A percentile compares a stretch with the other conserved stretches of the same genome.
Evolutionary conservation across 1,140 invertebrate genomes (phyloP).

Genomic region (Ericerus pela): DNA sequence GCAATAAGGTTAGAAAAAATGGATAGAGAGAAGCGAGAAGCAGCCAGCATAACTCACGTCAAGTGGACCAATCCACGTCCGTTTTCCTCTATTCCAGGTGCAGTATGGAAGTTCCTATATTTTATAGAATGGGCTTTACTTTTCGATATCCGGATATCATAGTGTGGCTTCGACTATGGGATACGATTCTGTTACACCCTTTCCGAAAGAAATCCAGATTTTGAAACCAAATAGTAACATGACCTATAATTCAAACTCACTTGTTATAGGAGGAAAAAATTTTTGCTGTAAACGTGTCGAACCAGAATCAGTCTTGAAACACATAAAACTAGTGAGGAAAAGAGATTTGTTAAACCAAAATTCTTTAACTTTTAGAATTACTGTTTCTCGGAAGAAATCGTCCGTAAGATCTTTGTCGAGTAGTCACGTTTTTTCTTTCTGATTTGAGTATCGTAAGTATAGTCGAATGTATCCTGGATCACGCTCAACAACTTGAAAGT

Average conservation of each 20-base stretch:
- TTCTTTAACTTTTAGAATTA: no score
- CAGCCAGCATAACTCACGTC: slow-evolving; percentile 58
- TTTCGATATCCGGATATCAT: background rate
- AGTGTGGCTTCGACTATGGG: background rate
- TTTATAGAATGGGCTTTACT: background rate
- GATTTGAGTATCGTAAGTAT: no score
- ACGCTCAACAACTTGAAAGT: no score
- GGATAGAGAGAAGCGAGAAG: slow-evolving; percentile 66
- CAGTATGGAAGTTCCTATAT: background rate
- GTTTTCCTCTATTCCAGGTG: slow-evolving; percentile 27
- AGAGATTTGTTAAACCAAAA: no score
- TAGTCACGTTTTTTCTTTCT: no score
- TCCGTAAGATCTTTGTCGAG: no score
- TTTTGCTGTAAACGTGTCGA: no score
- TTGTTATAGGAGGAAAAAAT: no score
- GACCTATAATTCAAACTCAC: background rate
- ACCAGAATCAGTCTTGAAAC: no score
- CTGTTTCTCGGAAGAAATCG: no score
- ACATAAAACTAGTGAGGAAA: no score
- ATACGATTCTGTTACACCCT: slow-evolving; percentile 17
- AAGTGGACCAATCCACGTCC: slow-evolving; percentile 48
- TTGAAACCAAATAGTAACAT: background rate
- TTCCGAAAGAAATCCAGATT: slow-evolving; percentile 15
- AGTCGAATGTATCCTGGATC: no score
- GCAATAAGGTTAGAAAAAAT: slow-evolving; percentile 77